Conservation (phyloP, 2,888 invertebrate genomes). For the Limnephilus auricula region DNA sequence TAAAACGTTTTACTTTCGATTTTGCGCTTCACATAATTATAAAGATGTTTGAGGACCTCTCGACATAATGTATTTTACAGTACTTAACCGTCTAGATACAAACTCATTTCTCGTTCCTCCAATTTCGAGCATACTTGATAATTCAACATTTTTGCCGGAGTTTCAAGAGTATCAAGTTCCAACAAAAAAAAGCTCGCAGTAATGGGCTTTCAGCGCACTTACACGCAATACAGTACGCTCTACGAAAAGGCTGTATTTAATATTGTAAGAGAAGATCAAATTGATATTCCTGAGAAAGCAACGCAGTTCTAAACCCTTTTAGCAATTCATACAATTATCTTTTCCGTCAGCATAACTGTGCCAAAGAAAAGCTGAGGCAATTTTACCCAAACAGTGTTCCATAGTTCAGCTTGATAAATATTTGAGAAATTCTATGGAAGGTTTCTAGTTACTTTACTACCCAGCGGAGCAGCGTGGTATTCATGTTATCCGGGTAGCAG, state of each 20-base stretch:
- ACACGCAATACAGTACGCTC: background rate
- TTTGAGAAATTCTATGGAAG: background rate
- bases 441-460: slow-evolving; percentile 7
- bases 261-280: background rate
- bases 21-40: slow-evolving; percentile 14
- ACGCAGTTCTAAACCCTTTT: slow-evolving; percentile 3
- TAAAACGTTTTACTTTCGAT: slow-evolving; percentile 5
- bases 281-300: background rate
- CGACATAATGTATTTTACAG: background rate
- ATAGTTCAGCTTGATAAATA: background rate
- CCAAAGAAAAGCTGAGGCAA: background rate
- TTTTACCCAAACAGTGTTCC: slow-evolving; percentile 7
- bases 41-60: background rate
- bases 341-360: background rate
- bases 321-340: background rate
- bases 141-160: background rate
- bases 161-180: background rate
- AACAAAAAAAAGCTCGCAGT: background rate
- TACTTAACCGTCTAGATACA: background rate
- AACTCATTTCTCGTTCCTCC: background rate
- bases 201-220: background rate
- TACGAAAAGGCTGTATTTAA: background rate
- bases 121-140: background rate
- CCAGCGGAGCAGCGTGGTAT: background rate
- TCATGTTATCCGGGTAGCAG: slow-evolving; percentile 25